A percentile compares a stretch with the other conserved stretches of the same genome.
Evolutionary conservation across 2,113 vertebrate species (phyloP).

Genomic region (Gavialis gangeticus): DNA sequence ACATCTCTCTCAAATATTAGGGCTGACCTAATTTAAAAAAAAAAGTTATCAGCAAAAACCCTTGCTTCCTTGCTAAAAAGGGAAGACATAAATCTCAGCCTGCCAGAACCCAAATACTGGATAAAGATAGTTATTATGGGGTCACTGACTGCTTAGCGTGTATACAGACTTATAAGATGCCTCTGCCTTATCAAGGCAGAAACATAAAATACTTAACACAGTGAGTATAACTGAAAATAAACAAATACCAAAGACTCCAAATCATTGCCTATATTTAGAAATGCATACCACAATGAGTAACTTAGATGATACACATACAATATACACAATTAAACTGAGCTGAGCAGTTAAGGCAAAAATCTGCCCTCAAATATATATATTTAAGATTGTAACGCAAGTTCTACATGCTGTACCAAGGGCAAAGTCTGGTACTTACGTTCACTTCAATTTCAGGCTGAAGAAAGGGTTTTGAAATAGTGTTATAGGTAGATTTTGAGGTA

Average conservation of each 20-base stretch:
- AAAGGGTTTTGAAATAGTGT: not conserved
- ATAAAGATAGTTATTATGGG: not conserved
- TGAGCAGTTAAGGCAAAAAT: not conserved
- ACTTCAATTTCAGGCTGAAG: not conserved
- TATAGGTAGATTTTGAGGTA: not conserved
- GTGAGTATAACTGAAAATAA: not conserved
- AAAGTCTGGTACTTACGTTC: not conserved
- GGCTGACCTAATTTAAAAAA: too few relatives aligned
- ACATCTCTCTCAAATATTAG: too few relatives aligned
- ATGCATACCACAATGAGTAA: not conserved
- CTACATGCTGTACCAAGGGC: not conserved
- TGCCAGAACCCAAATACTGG: not conserved
- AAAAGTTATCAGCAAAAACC: too few relatives aligned
- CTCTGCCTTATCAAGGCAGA: not conserved
- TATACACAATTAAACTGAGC: not conserved
- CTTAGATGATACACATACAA: rapidly evolving
- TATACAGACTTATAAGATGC: not conserved
- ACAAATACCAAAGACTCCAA: not conserved
- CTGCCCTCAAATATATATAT: not conserved
- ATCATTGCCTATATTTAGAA: not conserved
- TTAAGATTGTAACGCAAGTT: not conserved
- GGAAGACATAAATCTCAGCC: not conserved
- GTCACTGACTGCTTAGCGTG: not conserved
- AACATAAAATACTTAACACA: not conserved
- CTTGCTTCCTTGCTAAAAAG: too few relatives aligned